These are phyloP conservation scores for Bolinopsis microptera DNA, from an alignment of 37 sponge, comb jelly and placozoan genomes.

Conservation along the genomic window DNA sequence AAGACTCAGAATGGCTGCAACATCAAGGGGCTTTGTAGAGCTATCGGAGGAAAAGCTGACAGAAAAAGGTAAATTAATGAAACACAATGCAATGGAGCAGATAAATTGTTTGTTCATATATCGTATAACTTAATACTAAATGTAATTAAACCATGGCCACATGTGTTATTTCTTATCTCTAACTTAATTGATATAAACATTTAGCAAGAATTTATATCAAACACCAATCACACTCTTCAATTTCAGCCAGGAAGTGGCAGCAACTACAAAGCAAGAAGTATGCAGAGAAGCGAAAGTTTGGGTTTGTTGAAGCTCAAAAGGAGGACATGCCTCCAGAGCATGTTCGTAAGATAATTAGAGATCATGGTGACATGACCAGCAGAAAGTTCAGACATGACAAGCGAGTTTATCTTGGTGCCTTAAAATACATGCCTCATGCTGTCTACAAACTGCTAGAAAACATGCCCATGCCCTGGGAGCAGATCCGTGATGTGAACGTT, in stretches of 20 bases:
- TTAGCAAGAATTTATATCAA: too few species aligned
- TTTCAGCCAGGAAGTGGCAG: slow-evolving; percentile 97
- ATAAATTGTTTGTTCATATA: too few species aligned
- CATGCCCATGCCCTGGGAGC: slow-evolving; percentile 99
- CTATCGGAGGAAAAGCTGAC: slow-evolving; percentile 83
- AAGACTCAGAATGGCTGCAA: not conserved
- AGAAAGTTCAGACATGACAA: slow-evolving; percentile 98
- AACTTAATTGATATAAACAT: too few species aligned
- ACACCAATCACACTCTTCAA: too few species aligned
- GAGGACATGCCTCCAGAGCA: slow-evolving; percentile 99
- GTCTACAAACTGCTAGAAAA: slow-evolving; percentile 97
- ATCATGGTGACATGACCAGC: slow-evolving; percentile 99
- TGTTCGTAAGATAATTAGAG: slow-evolving; percentile 97
- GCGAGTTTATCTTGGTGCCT: slow-evolving; percentile 96
- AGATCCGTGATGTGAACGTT: slow-evolving; percentile 93
- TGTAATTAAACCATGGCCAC: too few species aligned
- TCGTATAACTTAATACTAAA: too few species aligned
- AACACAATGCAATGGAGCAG: not conserved
- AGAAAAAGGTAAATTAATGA: slow-evolving; percentile 86
- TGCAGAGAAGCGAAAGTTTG: slow-evolving; percentile 97
- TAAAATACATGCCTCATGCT: slow-evolving; percentile 99
- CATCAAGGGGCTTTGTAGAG: slow-evolving; percentile 27
- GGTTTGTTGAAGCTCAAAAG: slow-evolving; percentile 99
- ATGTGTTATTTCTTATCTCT: too few species aligned
- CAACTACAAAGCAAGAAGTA: slow-evolving; percentile 96